Base-by-base conservation (phyloP, 2,888 invertebrate genomes). In the Pyrrhia umbra region DNA sequence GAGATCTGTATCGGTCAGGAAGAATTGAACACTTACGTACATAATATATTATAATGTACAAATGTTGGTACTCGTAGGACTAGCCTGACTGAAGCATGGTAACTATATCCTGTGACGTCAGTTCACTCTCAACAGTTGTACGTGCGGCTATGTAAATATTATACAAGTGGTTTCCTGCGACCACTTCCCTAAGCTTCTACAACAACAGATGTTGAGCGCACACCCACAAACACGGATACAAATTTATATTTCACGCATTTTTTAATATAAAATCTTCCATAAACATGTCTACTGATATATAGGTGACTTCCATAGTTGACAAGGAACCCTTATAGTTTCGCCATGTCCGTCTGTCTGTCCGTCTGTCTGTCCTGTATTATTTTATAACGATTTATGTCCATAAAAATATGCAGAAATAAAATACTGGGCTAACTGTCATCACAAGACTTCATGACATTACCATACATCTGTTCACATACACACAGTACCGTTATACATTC, bases 131-230 rank as follows among this genome's bases (percentile, higher is more conserved):
- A 42, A n/a, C 30, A 30, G 51, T 0, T 16, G 15, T 16, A 30
- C 30, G 40, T 13, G n/a, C 25, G 16, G 3, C n/a, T 16, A 18
- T 21, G 37, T 54, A 40, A 59, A 68, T 50, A 68, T 68, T 59
- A 54, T 68, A 25, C 43, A 49, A 34, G 30, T 39, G 16, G 43
- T 50, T 68, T 54, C 68, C 68, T 54, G 52, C 51, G 51, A 23
- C 49, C 39, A 42, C 25, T 40, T 16, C 30, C 37, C 15, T 6
- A 6, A n/a, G 16, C 40, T 10, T 47, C n/a, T 40, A n/a, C n/a
- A n/a, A n/a, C n/a, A 15, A 43, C 64, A 57, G 6, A 23, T 50
- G 54, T 60, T 68, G 15, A 52, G 18, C 6, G 4, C 21, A 39
- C 18, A n/a, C 1, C 15, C 37, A 50, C 23, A 30, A 55, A 65